These are phyloP conservation scores for Eupithecia tripunctaria DNA, from an alignment of 2,888 invertebrate genomes.

Conservation along the genomic window DNA sequence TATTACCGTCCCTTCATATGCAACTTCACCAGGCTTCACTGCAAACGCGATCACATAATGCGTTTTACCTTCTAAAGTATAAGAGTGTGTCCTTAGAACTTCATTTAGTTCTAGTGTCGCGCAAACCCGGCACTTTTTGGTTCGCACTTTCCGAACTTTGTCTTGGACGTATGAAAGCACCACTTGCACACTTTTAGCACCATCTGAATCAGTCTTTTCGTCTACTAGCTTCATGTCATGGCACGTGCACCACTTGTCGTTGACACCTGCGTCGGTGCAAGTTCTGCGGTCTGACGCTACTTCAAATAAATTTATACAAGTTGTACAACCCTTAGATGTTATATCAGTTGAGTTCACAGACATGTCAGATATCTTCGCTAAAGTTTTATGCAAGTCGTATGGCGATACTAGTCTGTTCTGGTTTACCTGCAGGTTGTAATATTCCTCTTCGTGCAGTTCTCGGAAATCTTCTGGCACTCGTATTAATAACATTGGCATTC, in stretches of 20 bases:
- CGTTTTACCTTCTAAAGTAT: slow-evolving; percentile 59
- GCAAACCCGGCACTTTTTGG: slow-evolving; percentile 72
- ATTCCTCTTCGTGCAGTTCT: slow-evolving; percentile 80
- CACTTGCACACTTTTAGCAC: slow-evolving; percentile 71
- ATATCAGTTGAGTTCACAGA: slow-evolving; percentile 80
- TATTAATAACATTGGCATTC: slow-evolving; percentile 89
- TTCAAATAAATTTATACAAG: slow-evolving; percentile 86
- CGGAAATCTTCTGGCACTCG: slow-evolving; percentile 87
- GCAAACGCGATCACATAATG: slow-evolving; percentile 86
- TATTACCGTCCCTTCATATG: slow-evolving; percentile 87
- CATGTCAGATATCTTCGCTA: slow-evolving; percentile 75
- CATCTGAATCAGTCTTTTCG: slow-evolving; percentile 62
- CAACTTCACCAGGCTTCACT: slow-evolving; percentile 85
- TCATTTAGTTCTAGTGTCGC: slow-evolving; percentile 75
- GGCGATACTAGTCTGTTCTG: slow-evolving; percentile 88
- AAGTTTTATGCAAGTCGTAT: slow-evolving; percentile 89
- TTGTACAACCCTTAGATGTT: slow-evolving; percentile 83
- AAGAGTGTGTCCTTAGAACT: slow-evolving; percentile 74
- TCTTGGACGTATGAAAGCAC: slow-evolving; percentile 64
- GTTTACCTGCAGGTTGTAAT: slow-evolving; percentile 85
- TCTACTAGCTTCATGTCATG: slow-evolving; percentile 66
- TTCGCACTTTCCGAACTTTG: slow-evolving; percentile 51
- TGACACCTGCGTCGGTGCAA: slow-evolving; percentile 87
- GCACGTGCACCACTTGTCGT: slow-evolving; percentile 91
- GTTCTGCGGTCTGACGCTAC: slow-evolving; percentile 84